Evolutionary conservation across 2,888 invertebrate genomes (phyloP).

Genomic region (Parnassius orleans): DNA sequence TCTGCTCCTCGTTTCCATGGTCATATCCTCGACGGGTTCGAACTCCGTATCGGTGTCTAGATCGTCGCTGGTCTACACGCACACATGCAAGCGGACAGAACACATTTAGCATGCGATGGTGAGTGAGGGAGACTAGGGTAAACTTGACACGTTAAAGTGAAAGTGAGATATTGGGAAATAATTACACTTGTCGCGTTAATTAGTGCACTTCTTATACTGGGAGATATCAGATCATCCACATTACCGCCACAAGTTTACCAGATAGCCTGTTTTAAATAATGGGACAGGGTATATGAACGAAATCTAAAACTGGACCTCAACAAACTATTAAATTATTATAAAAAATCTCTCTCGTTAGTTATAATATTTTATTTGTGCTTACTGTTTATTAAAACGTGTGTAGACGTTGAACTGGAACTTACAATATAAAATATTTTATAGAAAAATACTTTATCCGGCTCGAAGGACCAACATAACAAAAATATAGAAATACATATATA

Average conservation of each 20-base stretch:
- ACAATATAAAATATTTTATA: too few species aligned
- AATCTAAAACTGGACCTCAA: conserved; percentile 3
- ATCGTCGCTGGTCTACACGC: conserved; percentile 83
- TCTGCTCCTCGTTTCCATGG: conserved; percentile 84
- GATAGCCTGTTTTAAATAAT: conserved; percentile 5
- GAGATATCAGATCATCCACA: not conserved
- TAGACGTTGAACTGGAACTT: too few species aligned
- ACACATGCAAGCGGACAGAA: conserved; percentile 39
- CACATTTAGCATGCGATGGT: conserved; percentile 37
- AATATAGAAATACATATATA: too few species aligned
- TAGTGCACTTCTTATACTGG: too few species aligned
- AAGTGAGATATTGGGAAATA: not conserved
- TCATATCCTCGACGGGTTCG: conserved; percentile 85
- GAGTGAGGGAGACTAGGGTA: conserved; percentile 2
- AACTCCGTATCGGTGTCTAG: conserved; percentile 86
- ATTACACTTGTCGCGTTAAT: too few species aligned
- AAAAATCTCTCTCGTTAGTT: not conserved
- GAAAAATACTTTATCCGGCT: not conserved
- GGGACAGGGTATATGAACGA: not conserved
- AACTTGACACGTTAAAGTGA: not conserved
- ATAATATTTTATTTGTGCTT: not conserved
- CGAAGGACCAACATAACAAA: not conserved
- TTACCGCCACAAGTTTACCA: not conserved
- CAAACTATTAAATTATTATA: not conserved
- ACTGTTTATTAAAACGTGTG: too few species aligned